Conservation (phyloP, 2,113 vertebrate genomes). For the Redunca redunca region DNA sequence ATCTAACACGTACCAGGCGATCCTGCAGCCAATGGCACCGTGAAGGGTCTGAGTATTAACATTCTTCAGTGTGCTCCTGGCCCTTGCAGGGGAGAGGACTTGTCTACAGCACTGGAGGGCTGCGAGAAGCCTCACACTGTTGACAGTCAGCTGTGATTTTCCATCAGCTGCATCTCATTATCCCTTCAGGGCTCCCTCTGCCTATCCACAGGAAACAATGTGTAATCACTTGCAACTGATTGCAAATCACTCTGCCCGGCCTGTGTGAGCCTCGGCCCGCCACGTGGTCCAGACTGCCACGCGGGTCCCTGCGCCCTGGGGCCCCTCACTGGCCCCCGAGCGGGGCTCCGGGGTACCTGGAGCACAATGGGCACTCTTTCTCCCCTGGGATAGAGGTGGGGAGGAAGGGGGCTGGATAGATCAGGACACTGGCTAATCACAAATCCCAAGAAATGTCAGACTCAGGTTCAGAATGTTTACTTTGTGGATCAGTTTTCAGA, state of each 20-base stretch:
- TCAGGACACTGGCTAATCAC: neutral
- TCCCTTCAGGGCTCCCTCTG: slow-evolving; percentile 83
- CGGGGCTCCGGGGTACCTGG: neutral
- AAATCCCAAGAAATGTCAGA: neutral
- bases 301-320: neutral
- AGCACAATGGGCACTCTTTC: neutral
- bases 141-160: slow-evolving; percentile 84
- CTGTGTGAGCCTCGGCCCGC: slow-evolving; percentile 70
- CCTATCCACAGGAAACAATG: slow-evolving; percentile 85
- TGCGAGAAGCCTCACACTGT: slow-evolving; percentile 65
- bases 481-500: neutral
- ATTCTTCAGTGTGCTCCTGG: slow-evolving; percentile 30
- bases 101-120: slow-evolving; percentile 68
- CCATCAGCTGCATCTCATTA: slow-evolving; percentile 88
- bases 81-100: slow-evolving; percentile 69
- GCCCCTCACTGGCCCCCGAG: neutral
- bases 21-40: neutral
- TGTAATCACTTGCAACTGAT: slow-evolving; percentile 87
- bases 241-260: slow-evolving; percentile 81
- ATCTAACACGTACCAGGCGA: neutral
- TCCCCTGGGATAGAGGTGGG: neutral
- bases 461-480: neutral
- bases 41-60: neutral
- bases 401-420: neutral
- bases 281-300: slow-evolving; percentile 69